Evolutionary conservation across 2,888 invertebrate species (phyloP).

Genomic region (Tanypteryx hageni): DNA sequence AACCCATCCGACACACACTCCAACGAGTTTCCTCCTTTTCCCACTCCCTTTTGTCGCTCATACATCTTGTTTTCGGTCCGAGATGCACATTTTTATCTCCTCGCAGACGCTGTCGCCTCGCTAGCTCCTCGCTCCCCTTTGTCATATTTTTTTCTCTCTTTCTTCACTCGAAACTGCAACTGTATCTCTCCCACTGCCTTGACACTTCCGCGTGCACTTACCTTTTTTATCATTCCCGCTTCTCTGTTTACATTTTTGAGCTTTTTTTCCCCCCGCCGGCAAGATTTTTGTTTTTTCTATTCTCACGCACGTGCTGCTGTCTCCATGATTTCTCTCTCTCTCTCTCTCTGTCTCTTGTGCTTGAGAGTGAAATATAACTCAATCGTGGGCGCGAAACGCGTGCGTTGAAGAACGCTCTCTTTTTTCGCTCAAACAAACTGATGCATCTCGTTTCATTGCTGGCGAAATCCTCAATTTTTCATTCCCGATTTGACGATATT

Average conservation of each 20-base stretch:
- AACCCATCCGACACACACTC: constrained; percentile 15
- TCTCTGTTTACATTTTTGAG: neutral
- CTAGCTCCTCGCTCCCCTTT: neutral
- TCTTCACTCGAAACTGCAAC: neutral
- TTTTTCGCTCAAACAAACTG: neutral
- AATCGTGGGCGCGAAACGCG: constrained; percentile 23
- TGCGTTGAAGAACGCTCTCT: neutral
- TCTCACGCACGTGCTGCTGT: neutral
- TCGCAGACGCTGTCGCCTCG: constrained; percentile 15
- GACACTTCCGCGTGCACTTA: constrained; percentile 9
- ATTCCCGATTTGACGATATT: neutral
- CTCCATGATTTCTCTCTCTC: neutral
- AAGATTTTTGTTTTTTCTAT: constrained; percentile 5
- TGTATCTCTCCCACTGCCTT: neutral
- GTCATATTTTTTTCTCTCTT: neutral
- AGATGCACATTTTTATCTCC: constrained; percentile 23
- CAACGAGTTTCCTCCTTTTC: neutral
- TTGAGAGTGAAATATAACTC: constrained; percentile 5
- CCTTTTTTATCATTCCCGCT: constrained; percentile 9
- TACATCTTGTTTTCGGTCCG: constrained; percentile 54
- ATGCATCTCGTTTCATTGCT: neutral
- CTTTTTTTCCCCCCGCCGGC: neutral
- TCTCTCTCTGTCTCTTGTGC: neutral
- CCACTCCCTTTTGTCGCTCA: neutral
- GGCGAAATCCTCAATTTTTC: neutral